Evolutionary conservation across 2,113 vertebrate species (phyloP).

Genomic region (Orthonyx spaldingii): DNA sequence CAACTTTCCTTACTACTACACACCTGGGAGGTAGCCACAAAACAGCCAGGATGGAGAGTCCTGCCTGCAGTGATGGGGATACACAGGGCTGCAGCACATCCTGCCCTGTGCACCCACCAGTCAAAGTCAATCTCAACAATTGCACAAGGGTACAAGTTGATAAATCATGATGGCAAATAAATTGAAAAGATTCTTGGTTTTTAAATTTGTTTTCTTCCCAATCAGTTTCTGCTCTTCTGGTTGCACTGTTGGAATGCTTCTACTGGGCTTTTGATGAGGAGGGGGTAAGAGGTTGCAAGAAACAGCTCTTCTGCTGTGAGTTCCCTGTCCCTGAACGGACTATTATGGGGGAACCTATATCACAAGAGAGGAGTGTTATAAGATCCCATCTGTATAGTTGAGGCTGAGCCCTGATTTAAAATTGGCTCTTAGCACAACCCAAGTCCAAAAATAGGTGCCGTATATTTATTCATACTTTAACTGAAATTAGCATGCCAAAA

Average conservation of each 20-base stretch:
- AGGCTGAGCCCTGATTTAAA: not conserved
- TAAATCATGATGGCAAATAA: not conserved
- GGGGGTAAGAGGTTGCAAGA: not conserved
- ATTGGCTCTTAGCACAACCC: not conserved
- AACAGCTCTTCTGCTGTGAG: not conserved
- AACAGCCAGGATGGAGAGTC: not conserved
- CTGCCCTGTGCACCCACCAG: not conserved
- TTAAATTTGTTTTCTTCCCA: not conserved
- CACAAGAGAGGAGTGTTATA: not conserved
- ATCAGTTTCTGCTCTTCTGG: not conserved
- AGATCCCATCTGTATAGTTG: not conserved
- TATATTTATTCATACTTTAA: conserved; percentile 34
- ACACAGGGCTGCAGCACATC: not conserved
- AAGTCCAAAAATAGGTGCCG: conserved; percentile 1
- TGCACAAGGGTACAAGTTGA: not conserved
- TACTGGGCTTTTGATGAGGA: not conserved
- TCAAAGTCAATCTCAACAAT: not conserved
- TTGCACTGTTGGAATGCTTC: not conserved
- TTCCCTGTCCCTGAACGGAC: not conserved
- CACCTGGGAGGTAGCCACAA: not conserved
- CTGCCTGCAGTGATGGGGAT: not conserved
- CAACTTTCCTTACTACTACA: not conserved
- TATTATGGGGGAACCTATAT: not conserved
- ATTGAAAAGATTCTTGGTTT: not conserved
- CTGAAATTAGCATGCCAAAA: conserved; percentile 15